These are phyloP conservation scores for Sebastes jordani DNA, from an alignment of 2,797 vertebrate species.

Conservation along the genomic window DNA sequence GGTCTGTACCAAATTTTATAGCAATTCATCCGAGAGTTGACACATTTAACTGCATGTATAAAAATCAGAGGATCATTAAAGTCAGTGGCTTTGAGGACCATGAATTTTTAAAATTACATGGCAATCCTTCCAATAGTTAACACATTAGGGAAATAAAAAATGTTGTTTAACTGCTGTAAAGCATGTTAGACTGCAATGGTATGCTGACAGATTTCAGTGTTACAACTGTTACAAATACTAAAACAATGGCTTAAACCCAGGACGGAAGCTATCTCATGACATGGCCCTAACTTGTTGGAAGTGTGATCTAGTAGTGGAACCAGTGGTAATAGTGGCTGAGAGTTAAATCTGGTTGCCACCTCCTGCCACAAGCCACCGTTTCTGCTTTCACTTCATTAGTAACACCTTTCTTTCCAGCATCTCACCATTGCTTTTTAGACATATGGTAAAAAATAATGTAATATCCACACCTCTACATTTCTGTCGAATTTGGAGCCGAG, in stretches of 20 bases:
- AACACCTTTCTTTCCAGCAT: conserved; percentile 1
- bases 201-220: background rate
- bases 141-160: background rate
- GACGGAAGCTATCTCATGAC: background rate
- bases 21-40: background rate
- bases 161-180: background rate
- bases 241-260: background rate
- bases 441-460: background rate
- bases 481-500: background rate
- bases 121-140: background rate
- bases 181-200: background rate
- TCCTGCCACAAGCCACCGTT: background rate
- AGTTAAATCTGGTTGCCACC: background rate
- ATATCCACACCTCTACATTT: background rate
- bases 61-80: background rate
- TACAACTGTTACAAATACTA: background rate
- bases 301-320: background rate
- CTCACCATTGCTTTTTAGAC: background rate
- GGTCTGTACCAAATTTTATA: no score
- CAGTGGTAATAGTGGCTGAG: background rate
- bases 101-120: background rate
- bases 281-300: background rate
- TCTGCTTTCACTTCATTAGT: background rate
- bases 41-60: background rate
- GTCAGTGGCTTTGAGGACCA: background rate